A percentile compares a stretch with the other conserved stretches of the same genome.
Conservation (phyloP, 2,888 invertebrate species). For the Octonoba sinensis region DNA sequence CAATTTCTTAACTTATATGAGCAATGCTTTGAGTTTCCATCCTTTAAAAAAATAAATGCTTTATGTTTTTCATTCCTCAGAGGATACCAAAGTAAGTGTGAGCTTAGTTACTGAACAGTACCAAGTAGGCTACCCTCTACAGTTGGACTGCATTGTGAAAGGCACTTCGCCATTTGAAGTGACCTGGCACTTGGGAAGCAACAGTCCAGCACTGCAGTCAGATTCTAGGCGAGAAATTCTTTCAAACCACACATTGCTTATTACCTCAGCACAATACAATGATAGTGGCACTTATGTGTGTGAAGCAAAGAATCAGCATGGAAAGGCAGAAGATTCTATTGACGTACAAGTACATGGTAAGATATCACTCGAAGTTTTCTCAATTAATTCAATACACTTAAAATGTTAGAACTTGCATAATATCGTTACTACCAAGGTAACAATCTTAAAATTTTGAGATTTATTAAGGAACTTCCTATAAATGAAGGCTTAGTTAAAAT, state of each 20-base stretch:
- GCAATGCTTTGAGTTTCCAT: no score
- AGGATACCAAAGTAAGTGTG: slow-evolving; percentile 68
- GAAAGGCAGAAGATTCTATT: slow-evolving; percentile 76
- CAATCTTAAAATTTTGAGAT: no score
- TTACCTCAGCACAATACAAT: slow-evolving; percentile 76
- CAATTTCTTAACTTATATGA: not conserved
- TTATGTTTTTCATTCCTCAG: slow-evolving; percentile 64
- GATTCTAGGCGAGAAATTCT: slow-evolving; percentile 67
- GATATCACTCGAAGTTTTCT: slow-evolving; percentile 33
- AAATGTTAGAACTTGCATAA: no score
- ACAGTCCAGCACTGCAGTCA: slow-evolving; percentile 62
- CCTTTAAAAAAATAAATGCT: no score
- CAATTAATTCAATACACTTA: no score
- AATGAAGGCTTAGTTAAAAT: no score
- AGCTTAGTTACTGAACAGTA: slow-evolving; percentile 68
- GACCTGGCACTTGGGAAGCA: slow-evolving; percentile 68
- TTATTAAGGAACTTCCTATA: no score
- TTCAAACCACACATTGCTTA: slow-evolving; percentile 78
- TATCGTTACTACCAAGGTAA: no score
- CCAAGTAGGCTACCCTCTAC: slow-evolving; percentile 68
- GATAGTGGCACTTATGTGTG: slow-evolving; percentile 89
- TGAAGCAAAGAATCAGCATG: slow-evolving; percentile 83
- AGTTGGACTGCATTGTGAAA: slow-evolving; percentile 69
- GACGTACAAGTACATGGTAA: slow-evolving; percentile 84
- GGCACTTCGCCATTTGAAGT: slow-evolving; percentile 68